Conservation (phyloP, 2,113 vertebrate species). For the Cyanocitta stelleri region DNA sequence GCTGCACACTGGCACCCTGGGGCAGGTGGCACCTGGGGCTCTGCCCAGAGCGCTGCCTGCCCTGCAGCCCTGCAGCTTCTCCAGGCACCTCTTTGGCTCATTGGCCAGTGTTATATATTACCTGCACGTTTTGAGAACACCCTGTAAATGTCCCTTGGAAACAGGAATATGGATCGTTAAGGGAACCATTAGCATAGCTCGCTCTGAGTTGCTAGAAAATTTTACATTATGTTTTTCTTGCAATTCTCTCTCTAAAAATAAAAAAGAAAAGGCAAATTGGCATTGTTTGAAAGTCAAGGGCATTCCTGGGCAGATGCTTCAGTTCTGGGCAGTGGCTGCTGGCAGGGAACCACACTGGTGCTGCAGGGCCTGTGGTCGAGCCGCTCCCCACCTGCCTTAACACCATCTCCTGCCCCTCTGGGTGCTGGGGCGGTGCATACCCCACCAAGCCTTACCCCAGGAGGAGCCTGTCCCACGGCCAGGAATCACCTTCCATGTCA, state of each 20-base stretch:
- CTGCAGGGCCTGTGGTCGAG: not conserved
- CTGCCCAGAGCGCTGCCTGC: fast-evolving
- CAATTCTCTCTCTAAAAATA: not conserved
- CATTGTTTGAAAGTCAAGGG: not conserved
- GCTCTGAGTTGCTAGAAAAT: fast-evolving
- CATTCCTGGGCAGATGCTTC: not conserved
- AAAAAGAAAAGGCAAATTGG: not conserved
- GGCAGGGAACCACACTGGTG: not conserved
- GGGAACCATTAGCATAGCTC: not conserved
- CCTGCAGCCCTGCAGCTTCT: not conserved
- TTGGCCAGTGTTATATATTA: not conserved
- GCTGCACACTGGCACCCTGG: fast-evolving
- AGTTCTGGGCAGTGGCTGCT: not conserved
- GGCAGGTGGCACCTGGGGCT: not conserved
- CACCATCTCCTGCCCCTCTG: not conserved
- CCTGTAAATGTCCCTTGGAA: not conserved
- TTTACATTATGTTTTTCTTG: not conserved
- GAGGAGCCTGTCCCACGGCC: not conserved
- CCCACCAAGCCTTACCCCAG: not conserved
- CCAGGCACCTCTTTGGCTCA: not conserved
- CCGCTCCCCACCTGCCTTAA: not conserved
- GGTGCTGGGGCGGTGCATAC: not conserved
- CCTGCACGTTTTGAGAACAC: not conserved
- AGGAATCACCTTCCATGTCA: not conserved
- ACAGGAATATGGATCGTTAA: not conserved